Evolutionary conservation across 2,797 vertebrate species (phyloP).

Genomic region (Hafferia zeledoni): DNA sequence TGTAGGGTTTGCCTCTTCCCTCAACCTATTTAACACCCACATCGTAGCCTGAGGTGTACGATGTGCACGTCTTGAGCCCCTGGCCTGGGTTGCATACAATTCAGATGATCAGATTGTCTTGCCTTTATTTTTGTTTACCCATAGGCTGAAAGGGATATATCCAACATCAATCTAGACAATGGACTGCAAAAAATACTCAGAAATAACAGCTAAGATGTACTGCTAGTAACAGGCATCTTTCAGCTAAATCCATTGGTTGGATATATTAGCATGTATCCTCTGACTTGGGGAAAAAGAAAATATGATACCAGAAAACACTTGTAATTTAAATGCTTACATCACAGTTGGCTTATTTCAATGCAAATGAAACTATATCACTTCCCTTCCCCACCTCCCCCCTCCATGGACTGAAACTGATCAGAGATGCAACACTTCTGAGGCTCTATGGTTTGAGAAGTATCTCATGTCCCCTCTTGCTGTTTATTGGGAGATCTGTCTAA

Average conservation of each 20-base stretch:
- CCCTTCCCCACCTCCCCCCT: not conserved
- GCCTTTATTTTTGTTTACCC: not conserved
- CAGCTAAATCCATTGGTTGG: not conserved
- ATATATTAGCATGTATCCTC: not conserved
- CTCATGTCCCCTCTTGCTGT: rapidly evolving
- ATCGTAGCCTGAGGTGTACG: not conserved
- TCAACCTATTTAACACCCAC: not conserved
- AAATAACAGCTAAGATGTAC: not conserved
- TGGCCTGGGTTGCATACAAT: not conserved
- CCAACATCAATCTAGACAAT: not conserved
- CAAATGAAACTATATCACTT: not conserved
- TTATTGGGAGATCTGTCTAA: not conserved
- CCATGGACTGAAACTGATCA: not conserved
- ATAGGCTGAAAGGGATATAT: not conserved
- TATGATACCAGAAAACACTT: not conserved
- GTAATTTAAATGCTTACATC: not conserved
- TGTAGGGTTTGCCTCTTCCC: not conserved
- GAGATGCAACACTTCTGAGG: not conserved
- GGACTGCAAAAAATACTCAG: not conserved
- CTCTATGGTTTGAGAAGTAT: not conserved
- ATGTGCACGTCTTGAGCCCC: not conserved
- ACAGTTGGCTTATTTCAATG: not conserved
- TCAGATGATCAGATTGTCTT: not conserved
- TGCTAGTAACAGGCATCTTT: not conserved
- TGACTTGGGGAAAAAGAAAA: not conserved